Conservation (phyloP, 2,888 invertebrate species). For the Scaptomyza flava region DNA sequence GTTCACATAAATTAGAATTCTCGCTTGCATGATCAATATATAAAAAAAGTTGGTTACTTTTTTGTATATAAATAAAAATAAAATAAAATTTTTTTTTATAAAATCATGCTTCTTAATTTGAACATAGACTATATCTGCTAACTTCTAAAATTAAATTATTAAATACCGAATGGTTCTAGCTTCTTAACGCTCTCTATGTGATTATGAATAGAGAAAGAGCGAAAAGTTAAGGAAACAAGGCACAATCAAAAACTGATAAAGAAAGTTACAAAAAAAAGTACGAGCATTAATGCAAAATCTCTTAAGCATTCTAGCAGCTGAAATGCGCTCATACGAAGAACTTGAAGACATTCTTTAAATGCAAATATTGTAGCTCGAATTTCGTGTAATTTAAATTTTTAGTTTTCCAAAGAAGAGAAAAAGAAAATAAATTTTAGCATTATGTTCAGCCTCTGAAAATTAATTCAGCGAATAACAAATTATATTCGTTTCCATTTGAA, state of each 20-base stretch:
- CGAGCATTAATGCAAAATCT: slow-evolving; percentile 46
- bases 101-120: background rate
- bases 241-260: slow-evolving; percentile 25
- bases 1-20: too few relatives aligned
- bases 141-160: background rate
- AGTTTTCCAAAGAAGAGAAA: slow-evolving; percentile 1
- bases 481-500: slow-evolving; percentile 16
- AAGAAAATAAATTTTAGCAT: slow-evolving; percentile 39
- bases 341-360: slow-evolving; percentile 59
- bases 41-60: background rate
- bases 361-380: slow-evolving; percentile 51
- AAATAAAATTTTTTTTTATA: too few relatives aligned
- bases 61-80: background rate
- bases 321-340: slow-evolving; percentile 38
- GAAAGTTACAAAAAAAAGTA: slow-evolving; percentile 4
- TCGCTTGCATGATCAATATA: background rate
- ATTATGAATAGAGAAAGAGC: slow-evolving; percentile 19
- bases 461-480: slow-evolving; percentile 41
- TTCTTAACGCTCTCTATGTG: slow-evolving; percentile 1
- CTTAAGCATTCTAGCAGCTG: slow-evolving; percentile 47
- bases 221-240: slow-evolving; percentile 21
- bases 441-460: slow-evolving; percentile 62
- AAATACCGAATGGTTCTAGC: too few relatives aligned
- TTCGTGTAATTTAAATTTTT: background rate
- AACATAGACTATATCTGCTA: background rate